Evolutionary conservation across 2,113 vertebrate genomes (phyloP), one percentile per base, ranked within the genome.

Genomic region (Spilogale gracilis): DNA sequence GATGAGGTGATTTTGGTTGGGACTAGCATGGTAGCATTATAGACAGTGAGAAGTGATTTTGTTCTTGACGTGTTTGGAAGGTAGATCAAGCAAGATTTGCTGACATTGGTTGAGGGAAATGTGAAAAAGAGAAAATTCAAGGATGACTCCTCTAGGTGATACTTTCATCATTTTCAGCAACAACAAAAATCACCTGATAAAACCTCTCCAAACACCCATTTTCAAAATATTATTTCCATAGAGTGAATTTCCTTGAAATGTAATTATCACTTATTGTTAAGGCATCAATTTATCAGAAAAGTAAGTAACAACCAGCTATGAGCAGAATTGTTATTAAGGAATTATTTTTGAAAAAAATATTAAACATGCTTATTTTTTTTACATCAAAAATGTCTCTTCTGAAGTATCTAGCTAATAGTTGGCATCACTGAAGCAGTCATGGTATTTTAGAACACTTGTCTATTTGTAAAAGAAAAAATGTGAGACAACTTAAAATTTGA

Each of bases 211-310:
- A 32, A 54, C 9, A 20, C 25, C 2, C 25, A 5, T 73, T 89
- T 89, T 73, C 78, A 83, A 43, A 58, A 52, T 54, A 83, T 89
- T 74, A 14, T 95, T 83, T 63, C 48, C 23, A 23, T 67, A 30
- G 32, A 73, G 69, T 74, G 23, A 71, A 38, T 83, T 65, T 83
- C 65, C 79, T 83, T 83, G 93, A 74, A 89, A 83, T 83, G 67
- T n/a, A n/a, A 20, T 63, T 74, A 63, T 52, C n/a, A 63, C 56
- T 74, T n/a, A 63, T n/a, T 54, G 20, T 54, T n/a, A 83, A 74
- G 89, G 54, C 54, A n/a, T 25, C 23, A 43, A 54, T 63, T 61
- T 63, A 56, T 74, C n/a, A 74, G 45, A 54, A 61, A 74, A 32
- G 18, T 54, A 54, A 89, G 63, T 82, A 71, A 63, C 65, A 82